Conservation (phyloP, 2,888 invertebrate genomes). For the Aphodius sticticus region DNA sequence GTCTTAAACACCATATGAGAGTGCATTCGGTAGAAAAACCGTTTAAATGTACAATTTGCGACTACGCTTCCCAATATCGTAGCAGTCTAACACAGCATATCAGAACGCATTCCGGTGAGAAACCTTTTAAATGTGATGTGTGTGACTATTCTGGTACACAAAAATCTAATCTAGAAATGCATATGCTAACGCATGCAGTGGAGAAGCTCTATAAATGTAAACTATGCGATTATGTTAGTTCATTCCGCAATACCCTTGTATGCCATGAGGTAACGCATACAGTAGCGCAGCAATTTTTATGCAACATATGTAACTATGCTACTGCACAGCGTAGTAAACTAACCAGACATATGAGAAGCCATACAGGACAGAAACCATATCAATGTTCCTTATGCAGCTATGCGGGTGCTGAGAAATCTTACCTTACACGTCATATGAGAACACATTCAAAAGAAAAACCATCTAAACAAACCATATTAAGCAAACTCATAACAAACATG, state of each 20-base stretch:
- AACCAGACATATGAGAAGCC: constrained; percentile 36
- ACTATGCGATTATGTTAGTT: not conserved
- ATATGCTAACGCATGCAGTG: not conserved
- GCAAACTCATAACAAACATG: too few species aligned
- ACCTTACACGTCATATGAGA: constrained; percentile 47
- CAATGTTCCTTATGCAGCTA: constrained; percentile 47
- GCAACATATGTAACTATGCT: not conserved
- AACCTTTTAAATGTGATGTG: not conserved
- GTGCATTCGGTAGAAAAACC: not conserved
- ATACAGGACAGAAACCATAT: constrained; percentile 50
- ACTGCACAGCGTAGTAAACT: not conserved
- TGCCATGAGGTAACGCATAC: not conserved
- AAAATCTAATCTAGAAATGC: not conserved
- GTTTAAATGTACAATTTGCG: not conserved
- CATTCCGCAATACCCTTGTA: not conserved
- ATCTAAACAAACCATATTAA: not conserved
- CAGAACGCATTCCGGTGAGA: not conserved
- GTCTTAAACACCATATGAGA: not conserved
- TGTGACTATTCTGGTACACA: not conserved
- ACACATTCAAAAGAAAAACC: constrained; percentile 40
- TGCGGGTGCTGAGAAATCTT: constrained; percentile 49
- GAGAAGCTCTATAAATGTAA: not conserved
- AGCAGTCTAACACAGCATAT: not conserved
- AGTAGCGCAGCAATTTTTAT: not conserved
- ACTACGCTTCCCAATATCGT: not conserved